A percentile compares a stretch with the other conserved stretches of the same genome.
These are phyloP conservation scores for Galagoides demidoff DNA, from an alignment of 2,797 vertebrate species.

Conservation along the genomic window DNA sequence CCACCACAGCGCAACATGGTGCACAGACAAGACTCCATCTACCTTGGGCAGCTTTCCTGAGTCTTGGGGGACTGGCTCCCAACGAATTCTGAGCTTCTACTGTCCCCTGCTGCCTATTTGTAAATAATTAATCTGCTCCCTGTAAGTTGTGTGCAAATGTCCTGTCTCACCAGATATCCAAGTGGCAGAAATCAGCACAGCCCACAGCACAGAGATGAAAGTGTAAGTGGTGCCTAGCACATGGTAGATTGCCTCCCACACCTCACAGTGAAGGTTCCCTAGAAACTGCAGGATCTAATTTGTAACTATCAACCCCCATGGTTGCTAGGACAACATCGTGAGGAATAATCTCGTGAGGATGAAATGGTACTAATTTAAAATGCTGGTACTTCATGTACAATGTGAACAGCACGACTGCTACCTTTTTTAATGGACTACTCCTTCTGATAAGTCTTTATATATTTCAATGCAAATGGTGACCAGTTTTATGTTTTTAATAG, in stretches of 20 bases:
- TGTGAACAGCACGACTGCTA: too few relatives aligned
- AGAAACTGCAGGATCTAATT: too few relatives aligned
- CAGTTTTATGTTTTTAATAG: neutral
- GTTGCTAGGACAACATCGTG: neutral
- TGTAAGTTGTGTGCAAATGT: neutral
- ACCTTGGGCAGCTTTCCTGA: neutral
- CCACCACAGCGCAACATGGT: neutral
- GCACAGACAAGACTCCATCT: neutral
- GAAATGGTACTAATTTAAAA: neutral
- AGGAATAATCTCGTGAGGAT: neutral
- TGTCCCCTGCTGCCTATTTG: neutral
- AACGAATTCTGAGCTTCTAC: neutral
- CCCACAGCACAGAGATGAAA: fast-evolving
- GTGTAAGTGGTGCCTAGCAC: neutral
- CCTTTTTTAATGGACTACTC: neutral
- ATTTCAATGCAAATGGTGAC: neutral
- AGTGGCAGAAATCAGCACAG: neutral
- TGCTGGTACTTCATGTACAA: neutral
- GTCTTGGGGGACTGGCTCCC: neutral
- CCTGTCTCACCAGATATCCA: neutral
- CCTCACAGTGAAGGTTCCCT: neutral
- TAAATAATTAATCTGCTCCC: neutral
- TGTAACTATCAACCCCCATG: neutral
- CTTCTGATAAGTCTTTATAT: neutral
- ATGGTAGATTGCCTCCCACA: neutral